Conservation (phyloP, 2,888 invertebrate species). For the Busseola fusca region DNA sequence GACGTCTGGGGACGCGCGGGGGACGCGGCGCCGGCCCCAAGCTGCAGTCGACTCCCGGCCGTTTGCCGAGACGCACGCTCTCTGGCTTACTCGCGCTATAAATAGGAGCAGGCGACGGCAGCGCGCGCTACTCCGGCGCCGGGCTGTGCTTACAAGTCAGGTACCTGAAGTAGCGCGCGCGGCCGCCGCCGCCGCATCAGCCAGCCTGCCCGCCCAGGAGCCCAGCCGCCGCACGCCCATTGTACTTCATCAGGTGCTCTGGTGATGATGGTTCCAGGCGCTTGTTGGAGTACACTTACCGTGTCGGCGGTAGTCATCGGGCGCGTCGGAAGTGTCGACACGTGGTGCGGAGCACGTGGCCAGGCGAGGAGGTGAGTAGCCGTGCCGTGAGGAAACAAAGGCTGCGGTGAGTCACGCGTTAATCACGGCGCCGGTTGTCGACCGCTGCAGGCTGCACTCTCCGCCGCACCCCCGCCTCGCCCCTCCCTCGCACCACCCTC, state of each 20-base stretch:
- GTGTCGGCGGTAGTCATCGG: slow-evolving; percentile 91
- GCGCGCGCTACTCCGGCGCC: slow-evolving; percentile 97
- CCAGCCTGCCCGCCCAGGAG: slow-evolving; percentile 51
- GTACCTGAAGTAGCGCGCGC: slow-evolving; percentile 99
- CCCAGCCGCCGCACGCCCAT: slow-evolving; percentile 96
- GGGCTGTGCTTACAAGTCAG: slow-evolving; percentile 96
- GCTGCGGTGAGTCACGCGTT: slow-evolving; percentile 82
- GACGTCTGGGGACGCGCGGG: slow-evolving; percentile 89
- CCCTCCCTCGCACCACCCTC: slow-evolving; percentile 79
- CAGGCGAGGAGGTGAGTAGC: slow-evolving; percentile 68
- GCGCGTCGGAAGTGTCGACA: slow-evolving; percentile 66
- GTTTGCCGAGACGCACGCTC: slow-evolving; percentile 77
- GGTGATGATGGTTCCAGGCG: slow-evolving; percentile 97
- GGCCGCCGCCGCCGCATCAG: slow-evolving; percentile 86
- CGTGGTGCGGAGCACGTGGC: slow-evolving; percentile 72
- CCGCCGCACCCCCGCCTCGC: slow-evolving; percentile 70
- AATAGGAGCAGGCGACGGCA: slow-evolving; percentile 80
- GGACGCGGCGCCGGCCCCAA: slow-evolving; percentile 77
- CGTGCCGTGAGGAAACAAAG: slow-evolving; percentile 74
- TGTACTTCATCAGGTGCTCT: slow-evolving; percentile 99
- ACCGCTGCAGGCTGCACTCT: slow-evolving; percentile 78
- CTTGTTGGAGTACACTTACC: slow-evolving; percentile 99
- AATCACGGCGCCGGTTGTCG: slow-evolving; percentile 78
- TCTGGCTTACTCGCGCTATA: slow-evolving; percentile 74
- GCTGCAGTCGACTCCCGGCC: slow-evolving; percentile 85